Evolutionary conservation across 2,888 invertebrate species (phyloP).

Genomic region (Cataglyphis altisquamis): DNA sequence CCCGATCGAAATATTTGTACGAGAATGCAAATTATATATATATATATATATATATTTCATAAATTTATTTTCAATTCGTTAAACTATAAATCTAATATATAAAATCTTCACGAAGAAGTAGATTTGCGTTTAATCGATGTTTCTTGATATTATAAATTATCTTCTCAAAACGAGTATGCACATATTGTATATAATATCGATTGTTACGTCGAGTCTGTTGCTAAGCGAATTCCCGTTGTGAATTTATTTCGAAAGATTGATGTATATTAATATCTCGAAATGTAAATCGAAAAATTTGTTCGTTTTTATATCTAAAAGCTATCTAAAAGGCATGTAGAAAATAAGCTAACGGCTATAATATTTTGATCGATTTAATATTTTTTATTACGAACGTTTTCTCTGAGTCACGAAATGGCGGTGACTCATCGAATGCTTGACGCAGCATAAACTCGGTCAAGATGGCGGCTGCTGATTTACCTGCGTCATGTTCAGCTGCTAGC

Average conservation of each 20-base stretch:
- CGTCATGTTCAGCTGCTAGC: conserved; percentile 17
- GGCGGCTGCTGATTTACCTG: conserved; percentile 59
- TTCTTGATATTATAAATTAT: not conserved
- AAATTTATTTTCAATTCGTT: not conserved
- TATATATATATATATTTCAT: not conserved
- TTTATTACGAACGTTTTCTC: conserved; percentile 2
- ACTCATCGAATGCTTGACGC: conserved; percentile 31
- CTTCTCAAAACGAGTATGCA: not conserved
- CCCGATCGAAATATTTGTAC: not conserved
- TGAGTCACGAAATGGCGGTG: conserved; percentile 7
- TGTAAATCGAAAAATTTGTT: not conserved
- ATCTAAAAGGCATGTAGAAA: not conserved
- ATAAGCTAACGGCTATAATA: not conserved
- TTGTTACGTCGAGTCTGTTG: conserved; percentile 29
- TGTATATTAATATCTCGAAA: not conserved
- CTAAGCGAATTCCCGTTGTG: not conserved
- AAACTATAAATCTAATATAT: not conserved
- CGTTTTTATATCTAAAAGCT: not conserved
- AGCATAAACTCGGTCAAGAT: conserved; percentile 60
- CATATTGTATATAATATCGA: not conserved
- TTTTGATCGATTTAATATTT: not conserved
- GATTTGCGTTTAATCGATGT: not conserved
- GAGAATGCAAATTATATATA: not conserved
- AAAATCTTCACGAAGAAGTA: not conserved
- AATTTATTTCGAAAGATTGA: not conserved